Evolutionary conservation across 2,797 vertebrate genomes (phyloP), one percentile per base, ranked within the genome.

Genomic region (Spinus olivaceus): DNA sequence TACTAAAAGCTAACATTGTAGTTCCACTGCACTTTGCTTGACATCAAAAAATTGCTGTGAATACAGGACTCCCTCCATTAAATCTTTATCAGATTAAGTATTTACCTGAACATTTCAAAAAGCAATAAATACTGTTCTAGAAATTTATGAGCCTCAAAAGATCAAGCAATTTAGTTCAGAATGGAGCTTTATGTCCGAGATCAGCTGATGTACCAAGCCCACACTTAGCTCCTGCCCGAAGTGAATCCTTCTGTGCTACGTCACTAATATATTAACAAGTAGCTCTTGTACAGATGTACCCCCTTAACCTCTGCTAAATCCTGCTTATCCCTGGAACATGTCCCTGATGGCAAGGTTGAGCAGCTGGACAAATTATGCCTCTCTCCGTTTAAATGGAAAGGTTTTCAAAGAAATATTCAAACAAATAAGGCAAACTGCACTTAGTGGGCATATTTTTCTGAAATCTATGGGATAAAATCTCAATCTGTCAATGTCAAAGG

Each of bases 231-330:
- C 59, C 81, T 76, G 89, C 81, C 73, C 0, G 1, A 86, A 94
- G 53, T 60, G 94, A 92, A 96, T 95, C 94, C 91, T 81, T 71
- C 85, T 90, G 79, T 41, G 56, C 63, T 56, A 90, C 27, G 37
- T 92, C 91, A 92, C 72, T 94, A 88, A 77, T 89, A 85, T 83
- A 79, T 66, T 86, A 94, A 86, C 63, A 79, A 95, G 79, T 37
- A 95, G 81, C 56, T 93, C 69, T 82, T 80, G 76, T 46, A 89
- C 61, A 73, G 92, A 87, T n/a, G 72, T 77, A 92, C 72, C 69
- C 86, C 79, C 59, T 91, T 96, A 93, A 94, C 92, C 91, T 96
- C 70, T 73, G 63, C 70, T 95, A 96, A 96, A 94, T 78, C 87
- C 94, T 92, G 82, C 73, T 94, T 93, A 90, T 86, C 89, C 77